phyloP scores from a whole-genome alignment of 2,113 vertebrate species.

The Gracilinanus agilis region DNA sequence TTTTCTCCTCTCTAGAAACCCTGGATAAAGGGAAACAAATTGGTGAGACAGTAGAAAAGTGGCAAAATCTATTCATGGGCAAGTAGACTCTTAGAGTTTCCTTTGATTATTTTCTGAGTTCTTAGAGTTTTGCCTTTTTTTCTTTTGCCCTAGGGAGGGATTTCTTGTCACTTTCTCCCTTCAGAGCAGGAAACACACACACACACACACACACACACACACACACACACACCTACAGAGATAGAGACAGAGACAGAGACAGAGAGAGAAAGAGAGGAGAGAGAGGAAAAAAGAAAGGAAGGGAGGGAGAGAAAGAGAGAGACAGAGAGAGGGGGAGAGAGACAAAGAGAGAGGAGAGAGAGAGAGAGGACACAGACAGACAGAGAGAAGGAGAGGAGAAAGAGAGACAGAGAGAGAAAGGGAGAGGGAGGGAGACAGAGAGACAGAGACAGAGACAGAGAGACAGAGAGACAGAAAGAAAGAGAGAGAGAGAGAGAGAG shows the following conservation, averaged over 20 bases:
- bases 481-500: not conserved
- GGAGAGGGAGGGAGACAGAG: not conserved
- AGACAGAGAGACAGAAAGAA: not conserved
- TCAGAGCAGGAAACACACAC: not conserved
- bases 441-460: too few species aligned
- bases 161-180: not conserved
- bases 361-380: rapidly evolving
- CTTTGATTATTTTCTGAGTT: not conserved
- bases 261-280: not conserved
- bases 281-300: not conserved
- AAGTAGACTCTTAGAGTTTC: not conserved
- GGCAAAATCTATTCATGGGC: not conserved
- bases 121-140: not conserved
- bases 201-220: not conserved
- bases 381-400: not conserved
- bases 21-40: not conserved
- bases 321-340: not conserved
- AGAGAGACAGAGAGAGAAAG: not conserved
- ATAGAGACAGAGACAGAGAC: too few species aligned
- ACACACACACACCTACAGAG: not conserved
- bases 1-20: not conserved
- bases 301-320: not conserved
- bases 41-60: not conserved
- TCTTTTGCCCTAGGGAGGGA: not conserved
- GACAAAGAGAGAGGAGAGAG: not conserved